Evolutionary conservation across 2,113 vertebrate species (phyloP), one percentile per base, ranked within the genome.

Genomic region (Heterocephalus glaber): DNA sequence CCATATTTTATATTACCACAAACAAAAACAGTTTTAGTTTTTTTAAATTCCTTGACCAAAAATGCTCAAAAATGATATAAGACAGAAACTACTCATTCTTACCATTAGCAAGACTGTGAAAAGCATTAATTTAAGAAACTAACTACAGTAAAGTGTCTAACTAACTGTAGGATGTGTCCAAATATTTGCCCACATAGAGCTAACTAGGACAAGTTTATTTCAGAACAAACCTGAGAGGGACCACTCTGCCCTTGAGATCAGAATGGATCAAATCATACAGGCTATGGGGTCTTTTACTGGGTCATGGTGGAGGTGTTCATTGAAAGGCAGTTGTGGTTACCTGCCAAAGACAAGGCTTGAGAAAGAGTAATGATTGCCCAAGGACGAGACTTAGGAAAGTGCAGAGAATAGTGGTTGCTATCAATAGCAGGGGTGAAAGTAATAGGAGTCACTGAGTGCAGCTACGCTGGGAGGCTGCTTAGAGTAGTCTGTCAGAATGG

Each of bases 1-100:
- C 98, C 98, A 97, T 98, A 97, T 98, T 98, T 98, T 98, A 99
- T 99, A 99, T 99, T 99, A 99, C 99, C 99, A 98, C 98, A 99
- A 98, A 98, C 97, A 98, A 98, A 99, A 99, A 97, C 98, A 98
- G 98, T 98, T 98, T 98, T 98, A 98, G 97, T 99, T 98, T 98
- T 92, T 98, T 98, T 98, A 6, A 98, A 98, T 98, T 98, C 98
- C 98, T 98, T 98, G 98, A 98, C 98, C 98, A 98, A 98, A 99
- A 99, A 99, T 98, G 99, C 96, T 98, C 89, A 90, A 95, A 98
- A 98, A 98, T 97, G 98, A 99, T 99, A 98, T 98, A 96, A 38
- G 94, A 98, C 94, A 98, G 97, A 93, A 93, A 88, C 85, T 92
- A 93, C 95, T 98, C 84, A 97, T 98, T 93, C 96, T 98, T 98